A percentile compares a stretch with the other conserved stretches of the same genome.
Conservation (phyloP, 2,888 invertebrate genomes). For the Muschampia plurimacula region DNA sequence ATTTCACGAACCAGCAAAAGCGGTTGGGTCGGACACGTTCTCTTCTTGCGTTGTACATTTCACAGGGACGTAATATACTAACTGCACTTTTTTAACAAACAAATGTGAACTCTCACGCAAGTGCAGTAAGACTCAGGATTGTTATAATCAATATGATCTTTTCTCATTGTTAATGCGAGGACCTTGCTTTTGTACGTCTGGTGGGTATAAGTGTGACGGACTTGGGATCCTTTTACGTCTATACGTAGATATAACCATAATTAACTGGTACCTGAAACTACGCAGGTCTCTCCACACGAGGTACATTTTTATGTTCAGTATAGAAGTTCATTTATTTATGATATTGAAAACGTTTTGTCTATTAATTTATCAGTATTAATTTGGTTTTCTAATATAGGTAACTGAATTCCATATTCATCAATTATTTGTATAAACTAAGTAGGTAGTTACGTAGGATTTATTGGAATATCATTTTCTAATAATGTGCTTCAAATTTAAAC, state of each 20-base stretch:
- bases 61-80: slow-evolving; percentile 58
- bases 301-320: slow-evolving; percentile 42
- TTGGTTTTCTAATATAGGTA: too few relatives aligned
- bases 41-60: slow-evolving; percentile 71
- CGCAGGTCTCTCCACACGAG: slow-evolving; percentile 60
- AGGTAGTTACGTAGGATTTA: too few relatives aligned
- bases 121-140: slow-evolving; percentile 65
- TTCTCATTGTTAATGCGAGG: slow-evolving; percentile 46
- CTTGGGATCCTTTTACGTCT: slow-evolving; percentile 76
- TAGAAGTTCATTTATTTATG: background rate
- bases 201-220: slow-evolving; percentile 80
- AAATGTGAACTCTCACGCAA: slow-evolving; percentile 63
- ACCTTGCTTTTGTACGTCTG: slow-evolving; percentile 79
- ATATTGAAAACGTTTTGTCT: background rate
- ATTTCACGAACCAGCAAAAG: slow-evolving; percentile 76
- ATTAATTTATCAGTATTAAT: background rate
- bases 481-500: background rate
- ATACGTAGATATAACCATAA: slow-evolving; percentile 71
- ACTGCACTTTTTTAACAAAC: slow-evolving; percentile 51
- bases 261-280: slow-evolving; percentile 82
- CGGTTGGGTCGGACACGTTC: slow-evolving; percentile 81
- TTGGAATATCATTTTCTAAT: too few relatives aligned
- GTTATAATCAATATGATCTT: slow-evolving; percentile 45
- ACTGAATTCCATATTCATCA: background rate
- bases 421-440: too few relatives aligned